These are phyloP conservation scores for Garra rufa DNA, from an alignment of 2,113 vertebrate genomes.

Conservation along the genomic window DNA sequence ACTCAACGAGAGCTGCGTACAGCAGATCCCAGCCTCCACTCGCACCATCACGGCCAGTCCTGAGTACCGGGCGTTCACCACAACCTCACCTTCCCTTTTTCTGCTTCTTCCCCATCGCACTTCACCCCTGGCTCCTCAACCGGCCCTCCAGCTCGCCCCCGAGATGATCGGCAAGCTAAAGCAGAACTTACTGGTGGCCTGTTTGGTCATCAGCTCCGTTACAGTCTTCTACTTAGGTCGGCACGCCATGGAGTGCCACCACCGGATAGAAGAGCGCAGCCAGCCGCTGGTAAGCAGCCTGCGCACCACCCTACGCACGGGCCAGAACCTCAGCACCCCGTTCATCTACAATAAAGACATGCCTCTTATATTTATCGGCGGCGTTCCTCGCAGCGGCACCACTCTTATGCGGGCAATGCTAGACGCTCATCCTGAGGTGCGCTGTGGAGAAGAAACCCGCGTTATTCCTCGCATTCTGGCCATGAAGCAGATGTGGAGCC, in stretches of 20 bases:
- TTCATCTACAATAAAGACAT: conserved; percentile 94
- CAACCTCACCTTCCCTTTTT: conserved; percentile 46
- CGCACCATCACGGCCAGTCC: conserved; percentile 61
- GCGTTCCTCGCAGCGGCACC: conserved; percentile 93
- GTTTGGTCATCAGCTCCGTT: conserved; percentile 91
- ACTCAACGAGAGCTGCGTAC: conserved; percentile 65
- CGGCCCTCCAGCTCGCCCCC: conserved; percentile 37
- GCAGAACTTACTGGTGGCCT: conserved; percentile 93
- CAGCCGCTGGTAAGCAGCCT: conserved; percentile 72
- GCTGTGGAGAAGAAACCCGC: conserved; percentile 94
- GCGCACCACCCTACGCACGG: conserved; percentile 73
- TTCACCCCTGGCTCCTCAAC: background rate
- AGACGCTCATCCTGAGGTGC: conserved; percentile 92
- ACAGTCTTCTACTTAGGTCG: conserved; percentile 94
- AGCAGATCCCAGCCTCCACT: conserved; percentile 68
- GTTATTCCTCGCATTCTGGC: conserved; percentile 95
- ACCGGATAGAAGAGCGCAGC: conserved; percentile 86
- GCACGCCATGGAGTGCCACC: conserved; percentile 97
- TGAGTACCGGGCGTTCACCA: conserved; percentile 64
- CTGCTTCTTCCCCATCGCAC: conserved; percentile 47
- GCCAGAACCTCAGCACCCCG: conserved; percentile 71
- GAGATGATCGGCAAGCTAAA: conserved; percentile 95
- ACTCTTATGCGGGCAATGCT: conserved; percentile 97
- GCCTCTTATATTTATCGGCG: conserved; percentile 95
- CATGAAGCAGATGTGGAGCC: conserved; percentile 98